Conservation (phyloP, 2,888 invertebrate species). For the Orthosia incerta region DNA sequence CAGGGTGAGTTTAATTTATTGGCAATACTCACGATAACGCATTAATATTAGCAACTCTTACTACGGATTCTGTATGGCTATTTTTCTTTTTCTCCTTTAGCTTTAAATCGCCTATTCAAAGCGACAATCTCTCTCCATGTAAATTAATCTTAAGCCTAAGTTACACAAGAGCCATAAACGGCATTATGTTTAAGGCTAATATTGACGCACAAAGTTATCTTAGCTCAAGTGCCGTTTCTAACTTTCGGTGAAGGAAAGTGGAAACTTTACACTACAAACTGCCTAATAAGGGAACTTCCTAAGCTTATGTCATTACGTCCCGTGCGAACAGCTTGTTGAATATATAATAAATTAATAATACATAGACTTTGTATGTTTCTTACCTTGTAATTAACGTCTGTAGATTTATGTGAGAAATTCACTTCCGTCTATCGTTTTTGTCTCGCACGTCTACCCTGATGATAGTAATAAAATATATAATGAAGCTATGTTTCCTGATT, state of each 20-base stretch:
- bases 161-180: constrained; percentile 46
- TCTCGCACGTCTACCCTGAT: not conserved
- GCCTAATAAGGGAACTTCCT: constrained; percentile 53
- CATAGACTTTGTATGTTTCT: not conserved
- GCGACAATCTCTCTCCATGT: constrained; percentile 2
- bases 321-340: constrained; percentile 8
- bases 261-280: constrained; percentile 63
- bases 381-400: constrained; percentile 19
- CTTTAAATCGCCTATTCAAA: constrained; percentile 7
- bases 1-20: too few species aligned
- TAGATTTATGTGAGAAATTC: constrained; percentile 17
- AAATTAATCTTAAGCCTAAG: constrained; percentile 17
- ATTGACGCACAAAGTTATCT: constrained; percentile 62
- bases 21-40: too few species aligned
- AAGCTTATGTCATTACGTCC: constrained; percentile 20
- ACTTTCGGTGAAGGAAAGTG: constrained; percentile 78
- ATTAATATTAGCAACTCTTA: too few species aligned
- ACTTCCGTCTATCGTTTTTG: not conserved
- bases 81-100: not conserved
- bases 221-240: constrained; percentile 76
- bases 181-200: constrained; percentile 56
- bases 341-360: not conserved
- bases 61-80: too few species aligned
- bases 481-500: not conserved
- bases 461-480: not conserved